Conservation (phyloP, 1,140 invertebrate species). For the Drosophila neocordata region DNA sequence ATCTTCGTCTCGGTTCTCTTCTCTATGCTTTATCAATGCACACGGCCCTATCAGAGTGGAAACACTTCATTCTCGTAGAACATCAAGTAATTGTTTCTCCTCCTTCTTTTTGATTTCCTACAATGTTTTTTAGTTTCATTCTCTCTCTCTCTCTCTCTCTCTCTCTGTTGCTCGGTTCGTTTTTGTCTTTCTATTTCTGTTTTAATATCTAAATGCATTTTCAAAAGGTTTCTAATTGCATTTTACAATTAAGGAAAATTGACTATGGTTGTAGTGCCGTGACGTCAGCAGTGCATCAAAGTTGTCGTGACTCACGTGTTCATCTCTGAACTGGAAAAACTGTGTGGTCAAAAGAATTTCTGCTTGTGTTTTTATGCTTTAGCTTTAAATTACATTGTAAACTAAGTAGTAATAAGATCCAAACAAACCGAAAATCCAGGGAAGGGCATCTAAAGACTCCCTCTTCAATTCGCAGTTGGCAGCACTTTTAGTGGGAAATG, state of each 20-base stretch:
- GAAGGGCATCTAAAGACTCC: too few relatives aligned
- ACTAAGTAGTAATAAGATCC: slow-evolving; percentile 13
- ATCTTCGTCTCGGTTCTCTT: slow-evolving; percentile 8
- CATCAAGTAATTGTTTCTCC: slow-evolving; percentile 14
- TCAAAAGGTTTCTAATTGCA: not conserved
- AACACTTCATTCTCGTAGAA: slow-evolving; percentile 5
- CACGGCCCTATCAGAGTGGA: slow-evolving; percentile 14
- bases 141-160: not conserved
- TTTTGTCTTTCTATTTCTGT: slow-evolving; percentile 17
- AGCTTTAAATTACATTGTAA: slow-evolving; percentile 42
- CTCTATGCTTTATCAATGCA: slow-evolving; percentile 17
- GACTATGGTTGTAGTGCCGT: not conserved
- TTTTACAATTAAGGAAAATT: slow-evolving; percentile 4
- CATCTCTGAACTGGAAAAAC: not conserved
- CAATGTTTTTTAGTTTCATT: not conserved
- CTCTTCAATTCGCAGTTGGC: too few relatives aligned
- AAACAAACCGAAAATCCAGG: too few relatives aligned
- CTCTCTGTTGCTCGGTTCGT: not conserved
- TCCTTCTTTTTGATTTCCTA: slow-evolving; percentile 5
- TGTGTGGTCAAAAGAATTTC: not conserved
- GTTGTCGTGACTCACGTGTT: not conserved
- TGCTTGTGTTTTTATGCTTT: slow-evolving; percentile 24
- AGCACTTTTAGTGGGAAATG: too few relatives aligned
- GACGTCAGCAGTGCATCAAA: not conserved
- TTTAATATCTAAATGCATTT: not conserved